A percentile compares a stretch with the other conserved stretches of the same genome.
Conservation (phyloP, 2,113 vertebrate species). For the Amphilophus citrinellus region DNA sequence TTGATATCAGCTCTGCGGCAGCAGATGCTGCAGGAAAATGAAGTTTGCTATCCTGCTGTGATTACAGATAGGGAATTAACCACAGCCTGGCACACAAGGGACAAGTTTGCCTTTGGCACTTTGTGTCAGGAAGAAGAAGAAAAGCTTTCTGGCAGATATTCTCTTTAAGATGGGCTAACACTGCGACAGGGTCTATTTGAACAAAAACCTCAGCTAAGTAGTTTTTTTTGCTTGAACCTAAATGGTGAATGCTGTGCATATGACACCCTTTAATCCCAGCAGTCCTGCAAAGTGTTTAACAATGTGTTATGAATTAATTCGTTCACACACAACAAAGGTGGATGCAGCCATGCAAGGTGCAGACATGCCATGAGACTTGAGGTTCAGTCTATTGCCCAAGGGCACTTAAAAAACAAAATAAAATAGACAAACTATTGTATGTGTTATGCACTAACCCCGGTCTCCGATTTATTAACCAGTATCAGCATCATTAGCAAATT, state of each 20-base stretch:
- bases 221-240: neutral
- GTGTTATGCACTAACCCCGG: neutral
- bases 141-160: neutral
- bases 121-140: neutral
- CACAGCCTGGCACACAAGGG: neutral
- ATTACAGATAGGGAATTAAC: slow-evolving; percentile 6
- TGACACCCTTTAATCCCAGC: neutral
- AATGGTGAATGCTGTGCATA: neutral
- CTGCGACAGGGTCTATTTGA: neutral
- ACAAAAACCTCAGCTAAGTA: neutral
- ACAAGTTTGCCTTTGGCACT: neutral
- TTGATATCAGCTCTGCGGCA: neutral
- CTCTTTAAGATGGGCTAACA: neutral
- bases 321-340: neutral
- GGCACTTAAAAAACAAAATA: neutral
- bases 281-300: neutral
- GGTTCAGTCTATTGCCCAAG: fast-evolving
- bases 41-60: neutral
- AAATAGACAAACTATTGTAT: neutral
- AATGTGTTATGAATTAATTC: neutral
- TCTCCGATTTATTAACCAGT: neutral
- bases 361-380: neutral
- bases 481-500: neutral
- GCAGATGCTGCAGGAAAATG: neutral
- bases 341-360: neutral